Evolutionary conservation across 2,113 vertebrate species (phyloP).

Genomic region (Cyanoramphus novaezelandiae): DNA sequence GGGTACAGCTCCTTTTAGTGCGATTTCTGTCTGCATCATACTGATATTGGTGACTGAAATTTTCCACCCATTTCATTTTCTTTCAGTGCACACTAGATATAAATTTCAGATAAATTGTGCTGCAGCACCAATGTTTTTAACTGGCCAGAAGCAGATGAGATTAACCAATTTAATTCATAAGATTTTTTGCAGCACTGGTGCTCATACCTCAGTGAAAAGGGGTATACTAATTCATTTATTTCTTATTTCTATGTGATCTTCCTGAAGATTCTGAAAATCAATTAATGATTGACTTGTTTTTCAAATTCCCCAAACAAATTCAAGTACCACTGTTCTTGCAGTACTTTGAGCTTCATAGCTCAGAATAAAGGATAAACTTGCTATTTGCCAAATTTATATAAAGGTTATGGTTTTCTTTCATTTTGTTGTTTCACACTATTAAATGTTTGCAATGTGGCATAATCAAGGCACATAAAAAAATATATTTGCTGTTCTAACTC

Average conservation of each 20-base stretch:
- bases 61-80: neutral
- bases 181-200: neutral
- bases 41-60: neutral
- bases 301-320: neutral
- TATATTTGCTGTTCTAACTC: constrained; percentile 40
- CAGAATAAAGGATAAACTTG: constrained; percentile 8
- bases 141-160: neutral
- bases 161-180: neutral
- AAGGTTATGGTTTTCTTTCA: constrained; percentile 27
- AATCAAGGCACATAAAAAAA: neutral
- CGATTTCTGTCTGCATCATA: neutral
- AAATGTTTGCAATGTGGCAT: constrained; percentile 29
- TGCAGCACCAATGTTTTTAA: neutral
- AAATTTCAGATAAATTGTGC: neutral
- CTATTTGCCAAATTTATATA: neutral
- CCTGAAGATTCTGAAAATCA: neutral
- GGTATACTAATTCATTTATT: neutral
- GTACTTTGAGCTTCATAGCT: neutral
- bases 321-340: neutral
- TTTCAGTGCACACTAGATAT: neutral
- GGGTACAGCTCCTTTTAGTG: neutral
- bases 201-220: neutral
- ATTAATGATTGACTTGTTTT: neutral
- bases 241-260: neutral
- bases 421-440: constrained; percentile 35